Evolutionary conservation across 2,888 invertebrate genomes (phyloP).

Genomic region (Meghimatium bilineatum): DNA sequence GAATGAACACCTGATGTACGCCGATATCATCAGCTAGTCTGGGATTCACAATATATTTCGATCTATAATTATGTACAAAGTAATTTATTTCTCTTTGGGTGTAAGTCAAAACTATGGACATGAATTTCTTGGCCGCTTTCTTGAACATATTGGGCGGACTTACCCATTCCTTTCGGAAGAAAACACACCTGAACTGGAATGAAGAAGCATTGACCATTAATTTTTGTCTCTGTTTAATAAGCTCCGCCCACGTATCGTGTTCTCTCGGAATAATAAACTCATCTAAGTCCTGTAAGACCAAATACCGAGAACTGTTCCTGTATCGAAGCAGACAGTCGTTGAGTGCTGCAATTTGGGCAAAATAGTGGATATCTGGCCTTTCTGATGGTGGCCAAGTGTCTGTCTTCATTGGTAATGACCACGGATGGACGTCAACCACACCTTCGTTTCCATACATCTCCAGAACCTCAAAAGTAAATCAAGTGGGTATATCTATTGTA

Average conservation of each 20-base stretch:
- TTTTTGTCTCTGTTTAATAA: slow-evolving; percentile 47
- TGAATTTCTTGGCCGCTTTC: slow-evolving; percentile 54
- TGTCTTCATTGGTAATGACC: slow-evolving; percentile 69
- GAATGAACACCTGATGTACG: slow-evolving; percentile 61
- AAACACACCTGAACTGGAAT: slow-evolving; percentile 50
- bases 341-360: slow-evolving; percentile 72
- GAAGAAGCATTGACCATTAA: not conserved
- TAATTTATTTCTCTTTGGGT: slow-evolving; percentile 56
- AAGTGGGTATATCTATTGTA: too few species aligned
- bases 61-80: slow-evolving; percentile 54
- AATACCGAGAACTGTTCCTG: slow-evolving; percentile 59
- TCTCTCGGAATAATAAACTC: slow-evolving; percentile 73
- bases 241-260: slow-evolving; percentile 57
- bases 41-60: slow-evolving; percentile 65
- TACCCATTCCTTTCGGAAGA: slow-evolving; percentile 67
- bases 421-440: slow-evolving; percentile 67
- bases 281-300: slow-evolving; percentile 73
- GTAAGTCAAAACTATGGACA: slow-evolving; percentile 60
- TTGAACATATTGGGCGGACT: slow-evolving; percentile 48
- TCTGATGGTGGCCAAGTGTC: slow-evolving; percentile 54
- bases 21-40: slow-evolving; percentile 56
- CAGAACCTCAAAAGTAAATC: slow-evolving; percentile 25
- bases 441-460: slow-evolving; percentile 42
- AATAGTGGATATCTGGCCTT: slow-evolving; percentile 70
- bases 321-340: slow-evolving; percentile 74